Evolutionary conservation across 2,113 vertebrate species (phyloP), one percentile per base, ranked within the genome.

Genomic region (Tapirus terrestris): DNA sequence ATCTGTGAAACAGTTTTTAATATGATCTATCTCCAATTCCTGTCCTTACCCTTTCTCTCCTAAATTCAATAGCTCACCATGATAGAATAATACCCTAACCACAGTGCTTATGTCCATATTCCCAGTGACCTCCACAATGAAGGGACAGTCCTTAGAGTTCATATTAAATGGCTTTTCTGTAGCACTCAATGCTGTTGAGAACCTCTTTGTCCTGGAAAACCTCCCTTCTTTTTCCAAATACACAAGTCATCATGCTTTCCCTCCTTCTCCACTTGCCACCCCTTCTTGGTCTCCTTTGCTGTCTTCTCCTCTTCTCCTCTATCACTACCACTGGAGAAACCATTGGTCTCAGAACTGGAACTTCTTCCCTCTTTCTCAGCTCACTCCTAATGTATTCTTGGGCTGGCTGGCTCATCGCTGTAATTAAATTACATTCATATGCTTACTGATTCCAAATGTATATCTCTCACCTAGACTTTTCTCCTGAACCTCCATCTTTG

Each of bases 61-160:
- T 58, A 31, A n/a, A 60, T 39, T 53, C 51, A 60, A 5, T 12
- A 21, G 4, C 23, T 86, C 80, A 70, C 39, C n/a, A 14, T 51
- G 10, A 75, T 20, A 25, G 61, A 48, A 58, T 9, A 43, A 48
- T 1, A 48, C 4, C 20, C 6, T 16, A 73, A 48, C 0, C 2
- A 51, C n/a, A 85, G 21, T 81, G 3, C 3, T 5, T 4, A 1
- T 20, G 31, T 9, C 43, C 7, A 18, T 53, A n/a, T 85, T 73
- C 23, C 25, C 85, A 58, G 14, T 0, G 2, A 8, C 11, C 14
- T 31, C 68, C 10, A 65, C 3, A 12, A 0, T 72, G 65, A 27
- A 31, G 2, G 7, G 39, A 20, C 56, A 68, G 25, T 39, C 61
- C 27, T 70, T 58, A 31, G 51, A 56, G 63, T 12, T 91, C 53